Percentiles rank a stretch among this genome's conserved stretches.
Evolutionary conservation across 2,797 vertebrate species (phyloP).

Genomic region (Smutsia temminckii): DNA sequence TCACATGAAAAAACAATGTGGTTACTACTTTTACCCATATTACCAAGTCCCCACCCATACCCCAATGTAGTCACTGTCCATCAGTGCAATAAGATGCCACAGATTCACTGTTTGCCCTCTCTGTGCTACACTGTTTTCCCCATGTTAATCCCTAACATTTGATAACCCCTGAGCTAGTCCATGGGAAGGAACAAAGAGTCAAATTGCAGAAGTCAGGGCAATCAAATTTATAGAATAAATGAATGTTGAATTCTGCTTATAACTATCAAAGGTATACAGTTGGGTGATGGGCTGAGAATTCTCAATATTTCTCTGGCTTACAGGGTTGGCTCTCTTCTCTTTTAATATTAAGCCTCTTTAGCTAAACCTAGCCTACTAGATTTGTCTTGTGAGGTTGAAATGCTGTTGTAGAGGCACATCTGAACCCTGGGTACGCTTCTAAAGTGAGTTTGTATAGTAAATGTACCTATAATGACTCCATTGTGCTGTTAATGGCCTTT

Average conservation of each 20-base stretch:
- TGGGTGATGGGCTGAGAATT: background rate
- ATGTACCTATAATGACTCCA: background rate
- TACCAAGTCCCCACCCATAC: no score
- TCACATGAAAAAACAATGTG: no score
- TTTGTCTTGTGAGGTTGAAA: slow-evolving; percentile 30
- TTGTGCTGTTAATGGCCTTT: background rate
- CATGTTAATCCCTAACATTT: background rate
- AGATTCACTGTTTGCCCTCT: no score
- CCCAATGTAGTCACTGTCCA: no score
- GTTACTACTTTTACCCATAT: no score
- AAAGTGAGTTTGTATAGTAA: background rate
- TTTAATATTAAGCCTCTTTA: slow-evolving; percentile 55
- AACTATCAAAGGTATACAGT: background rate
- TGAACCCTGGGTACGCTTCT: background rate
- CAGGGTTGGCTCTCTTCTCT: background rate
- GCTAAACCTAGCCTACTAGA: background rate
- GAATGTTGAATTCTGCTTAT: slow-evolving; percentile 23
- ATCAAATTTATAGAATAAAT: slow-evolving; percentile 38
- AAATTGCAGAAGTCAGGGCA: background rate
- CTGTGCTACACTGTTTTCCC: no score
- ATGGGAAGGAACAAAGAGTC: background rate
- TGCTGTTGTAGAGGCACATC: background rate
- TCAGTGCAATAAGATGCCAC: no score
- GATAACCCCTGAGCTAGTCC: background rate
- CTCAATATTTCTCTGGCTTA: slow-evolving; percentile 23